Percentiles rank a stretch among this genome's conserved stretches.
Evolutionary conservation across 2,888 invertebrate genomes (phyloP).

Genomic region (Nomada lathburiana): DNA sequence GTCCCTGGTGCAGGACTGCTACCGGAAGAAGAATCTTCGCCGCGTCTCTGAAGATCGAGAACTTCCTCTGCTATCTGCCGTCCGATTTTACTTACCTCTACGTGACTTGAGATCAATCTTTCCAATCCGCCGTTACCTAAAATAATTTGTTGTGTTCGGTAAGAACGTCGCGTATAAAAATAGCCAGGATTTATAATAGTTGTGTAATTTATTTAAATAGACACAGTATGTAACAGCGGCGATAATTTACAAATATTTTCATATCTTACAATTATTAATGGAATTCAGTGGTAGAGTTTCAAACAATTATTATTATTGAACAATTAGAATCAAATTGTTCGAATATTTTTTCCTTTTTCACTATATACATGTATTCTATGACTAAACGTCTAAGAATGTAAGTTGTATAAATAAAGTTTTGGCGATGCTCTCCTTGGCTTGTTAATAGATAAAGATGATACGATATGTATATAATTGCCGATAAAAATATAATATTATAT

Average conservation of each 20-base stretch:
- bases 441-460: not conserved
- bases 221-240: not conserved
- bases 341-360: not conserved
- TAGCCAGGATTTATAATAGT: not conserved
- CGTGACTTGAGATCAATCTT: conserved; percentile 89
- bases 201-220: not conserved
- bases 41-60: conserved; percentile 87
- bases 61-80: conserved; percentile 93
- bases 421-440: not conserved
- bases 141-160: conserved; percentile 4
- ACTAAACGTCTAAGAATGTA: not conserved
- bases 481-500: not conserved
- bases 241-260: not conserved
- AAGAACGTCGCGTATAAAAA: not conserved
- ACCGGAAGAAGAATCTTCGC: conserved; percentile 85
- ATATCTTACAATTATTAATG: not conserved
- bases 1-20: conserved; percentile 82
- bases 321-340: not conserved
- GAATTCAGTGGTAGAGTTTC: no score
- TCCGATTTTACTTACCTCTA: conserved; percentile 94
- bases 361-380: not conserved
- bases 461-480: conserved; percentile 1
- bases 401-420: not conserved
- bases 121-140: conserved; percentile 88
- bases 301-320: not conserved